Percentiles rank a stretch among this genome's conserved stretches.
Conservation (phyloP, 1,140 invertebrate genomes). For the Melitaea cinxia region DNA sequence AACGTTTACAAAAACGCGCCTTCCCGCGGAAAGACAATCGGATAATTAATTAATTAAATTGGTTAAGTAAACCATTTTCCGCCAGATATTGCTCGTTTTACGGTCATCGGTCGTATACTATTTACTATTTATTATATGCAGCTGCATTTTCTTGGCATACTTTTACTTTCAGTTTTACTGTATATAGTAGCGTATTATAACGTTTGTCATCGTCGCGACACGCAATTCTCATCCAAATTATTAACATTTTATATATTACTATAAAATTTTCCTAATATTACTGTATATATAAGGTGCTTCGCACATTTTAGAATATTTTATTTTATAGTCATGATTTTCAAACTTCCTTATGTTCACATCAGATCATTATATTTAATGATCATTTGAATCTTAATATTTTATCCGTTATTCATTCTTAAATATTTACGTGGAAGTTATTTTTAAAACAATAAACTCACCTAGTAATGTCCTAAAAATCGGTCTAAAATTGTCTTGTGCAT, state of each 20-base stretch:
- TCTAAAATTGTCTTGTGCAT: neutral
- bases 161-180: conserved; percentile 55
- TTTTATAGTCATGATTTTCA: conserved; percentile 13
- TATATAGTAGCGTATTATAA: conserved; percentile 47
- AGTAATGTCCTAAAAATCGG: neutral
- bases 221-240: conserved; percentile 31
- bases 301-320: neutral
- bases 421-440: conserved; percentile 12
- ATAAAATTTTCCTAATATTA: conserved; percentile 4
- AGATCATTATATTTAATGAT: conserved; percentile 1
- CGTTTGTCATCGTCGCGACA: conserved; percentile 44
- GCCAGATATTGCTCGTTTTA: conserved; percentile 4
- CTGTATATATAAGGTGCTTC: neutral
- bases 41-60: neutral
- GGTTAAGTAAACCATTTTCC: conserved; percentile 5
- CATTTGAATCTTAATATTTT: conserved; percentile 8
- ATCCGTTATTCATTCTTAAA: conserved; percentile 6
- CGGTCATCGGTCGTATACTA: conserved; percentile 28
- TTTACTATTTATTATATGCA: conserved; percentile 44
- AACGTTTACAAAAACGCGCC: neutral
- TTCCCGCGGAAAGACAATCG: conserved; percentile 7
- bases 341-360: conserved; percentile 16
- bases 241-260: neutral
- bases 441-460: neutral
- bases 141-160: conserved; percentile 56